Evolutionary conservation across 2,797 vertebrate species (phyloP).

Genomic region (Sylvilagus floridanus): DNA sequence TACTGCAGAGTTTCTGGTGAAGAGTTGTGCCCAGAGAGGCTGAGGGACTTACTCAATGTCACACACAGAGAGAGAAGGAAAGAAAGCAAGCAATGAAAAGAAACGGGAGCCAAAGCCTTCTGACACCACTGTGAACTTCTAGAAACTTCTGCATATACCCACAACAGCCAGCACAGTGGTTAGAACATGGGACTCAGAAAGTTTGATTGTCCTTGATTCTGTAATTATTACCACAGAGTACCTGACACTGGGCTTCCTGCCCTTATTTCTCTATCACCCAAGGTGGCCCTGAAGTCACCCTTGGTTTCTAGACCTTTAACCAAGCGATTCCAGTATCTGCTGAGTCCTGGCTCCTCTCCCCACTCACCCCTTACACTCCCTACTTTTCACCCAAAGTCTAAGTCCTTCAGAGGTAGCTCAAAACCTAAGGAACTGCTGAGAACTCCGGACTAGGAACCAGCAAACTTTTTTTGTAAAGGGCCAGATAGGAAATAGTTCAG

Average conservation of each 20-base stretch:
- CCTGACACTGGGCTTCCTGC: neutral
- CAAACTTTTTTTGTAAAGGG: neutral
- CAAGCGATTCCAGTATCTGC: neutral
- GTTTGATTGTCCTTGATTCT: neutral
- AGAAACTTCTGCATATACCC: neutral
- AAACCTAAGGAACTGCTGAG: neutral
- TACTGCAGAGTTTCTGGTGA: neutral
- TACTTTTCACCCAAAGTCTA: neutral
- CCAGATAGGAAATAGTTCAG: neutral
- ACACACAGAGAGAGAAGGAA: slow-evolving; percentile 4
- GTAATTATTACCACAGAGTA: neutral
- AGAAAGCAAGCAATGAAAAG: neutral
- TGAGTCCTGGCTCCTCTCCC: neutral
- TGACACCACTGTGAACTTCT: neutral
- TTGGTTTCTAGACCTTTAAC: neutral
- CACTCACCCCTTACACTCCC: neutral
- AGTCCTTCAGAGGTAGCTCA: neutral
- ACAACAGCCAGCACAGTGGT: neutral
- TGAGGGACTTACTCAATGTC: neutral
- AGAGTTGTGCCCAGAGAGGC: neutral
- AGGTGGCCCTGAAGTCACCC: neutral
- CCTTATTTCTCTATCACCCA: neutral
- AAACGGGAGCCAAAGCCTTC: neutral
- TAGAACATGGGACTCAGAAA: neutral
- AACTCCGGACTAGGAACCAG: neutral